A percentile compares a stretch with the other conserved stretches of the same genome.
Evolutionary conservation across 2,113 vertebrate species (phyloP).

Genomic region (Varanus komodoensis): DNA sequence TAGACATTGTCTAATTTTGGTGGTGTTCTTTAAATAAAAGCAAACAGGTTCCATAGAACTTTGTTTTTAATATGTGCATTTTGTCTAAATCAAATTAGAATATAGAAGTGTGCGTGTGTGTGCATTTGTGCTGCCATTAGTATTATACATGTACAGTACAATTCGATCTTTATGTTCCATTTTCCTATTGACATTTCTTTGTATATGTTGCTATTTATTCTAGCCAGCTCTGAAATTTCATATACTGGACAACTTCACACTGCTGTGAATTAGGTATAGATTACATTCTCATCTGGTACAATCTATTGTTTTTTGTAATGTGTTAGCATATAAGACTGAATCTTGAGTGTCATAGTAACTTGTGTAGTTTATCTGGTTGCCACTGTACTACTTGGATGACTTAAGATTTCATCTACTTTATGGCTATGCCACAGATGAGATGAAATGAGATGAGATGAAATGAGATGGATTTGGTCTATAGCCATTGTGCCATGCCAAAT

Average conservation of each 20-base stretch:
- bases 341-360: neutral
- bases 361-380: slow-evolving; percentile 10
- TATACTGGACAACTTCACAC: slow-evolving; percentile 11
- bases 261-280: neutral
- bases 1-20: neutral
- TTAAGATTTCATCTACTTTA: slow-evolving; percentile 29
- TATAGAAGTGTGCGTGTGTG: neutral
- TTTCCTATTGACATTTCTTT: slow-evolving; percentile 44
- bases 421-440: slow-evolving; percentile 18
- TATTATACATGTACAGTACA: neutral
- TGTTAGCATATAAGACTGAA: neutral
- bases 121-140: neutral
- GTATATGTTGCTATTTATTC: neutral
- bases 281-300: neutral
- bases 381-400: slow-evolving; percentile 1
- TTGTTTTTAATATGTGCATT: slow-evolving; percentile 13
- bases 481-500: neutral
- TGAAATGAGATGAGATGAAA: slow-evolving; percentile 7
- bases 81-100: neutral
- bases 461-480: slow-evolving; percentile 36
- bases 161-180: slow-evolving; percentile 30
- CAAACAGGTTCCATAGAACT: slow-evolving; percentile 12
- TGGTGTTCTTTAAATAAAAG: slow-evolving; percentile 20
- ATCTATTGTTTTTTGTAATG: neutral
- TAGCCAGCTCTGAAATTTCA: neutral